phyloP scores from a whole-genome alignment of 2,888 invertebrate species.

The Pomacea canaliculata region DNA sequence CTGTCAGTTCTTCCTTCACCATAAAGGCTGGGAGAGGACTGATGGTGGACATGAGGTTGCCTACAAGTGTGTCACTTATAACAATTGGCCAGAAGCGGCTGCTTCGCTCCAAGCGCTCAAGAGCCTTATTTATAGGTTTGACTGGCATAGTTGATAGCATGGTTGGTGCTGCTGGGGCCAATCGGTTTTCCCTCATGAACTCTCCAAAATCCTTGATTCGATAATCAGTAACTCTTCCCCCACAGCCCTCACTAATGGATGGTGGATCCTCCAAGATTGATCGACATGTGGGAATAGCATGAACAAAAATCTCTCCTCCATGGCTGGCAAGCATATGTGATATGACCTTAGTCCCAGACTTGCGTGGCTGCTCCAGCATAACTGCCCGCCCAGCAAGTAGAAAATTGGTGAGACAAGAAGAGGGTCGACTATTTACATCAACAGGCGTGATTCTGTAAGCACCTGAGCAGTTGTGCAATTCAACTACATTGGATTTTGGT shows the following conservation, averaged over 20 bases:
- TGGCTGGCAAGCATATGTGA: conserved; percentile 94
- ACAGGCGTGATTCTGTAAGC: conserved; percentile 94
- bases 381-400: conserved; percentile 79
- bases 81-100: conserved; percentile 85
- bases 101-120: conserved; percentile 78
- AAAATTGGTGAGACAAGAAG: conserved; percentile 97
- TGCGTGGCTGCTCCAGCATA: conserved; percentile 84
- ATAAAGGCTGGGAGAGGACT: conserved; percentile 82
- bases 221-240: conserved; percentile 94
- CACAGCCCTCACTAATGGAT: conserved; percentile 93
- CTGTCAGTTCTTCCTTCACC: conserved; percentile 84
- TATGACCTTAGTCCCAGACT: conserved; percentile 81
- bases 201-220: conserved; percentile 87
- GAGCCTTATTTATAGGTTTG: conserved; percentile 51
- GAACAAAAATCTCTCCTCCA: conserved; percentile 96
- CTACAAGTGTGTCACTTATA: conserved; percentile 88
- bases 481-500: conserved; percentile 78
- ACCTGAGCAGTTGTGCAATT: conserved; percentile 85
- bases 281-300: conserved; percentile 85
- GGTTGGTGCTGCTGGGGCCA: conserved; percentile 77
- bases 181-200: conserved; percentile 85
- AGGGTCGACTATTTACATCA: conserved; percentile 95
- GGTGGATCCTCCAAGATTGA: conserved; percentile 94
- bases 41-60: conserved; percentile 68
- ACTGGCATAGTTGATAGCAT: conserved; percentile 35